A percentile compares a stretch with the other conserved stretches of the same genome.
Conservation (phyloP, 2,797 vertebrate genomes). For the Oryzias sinensis region DNA sequence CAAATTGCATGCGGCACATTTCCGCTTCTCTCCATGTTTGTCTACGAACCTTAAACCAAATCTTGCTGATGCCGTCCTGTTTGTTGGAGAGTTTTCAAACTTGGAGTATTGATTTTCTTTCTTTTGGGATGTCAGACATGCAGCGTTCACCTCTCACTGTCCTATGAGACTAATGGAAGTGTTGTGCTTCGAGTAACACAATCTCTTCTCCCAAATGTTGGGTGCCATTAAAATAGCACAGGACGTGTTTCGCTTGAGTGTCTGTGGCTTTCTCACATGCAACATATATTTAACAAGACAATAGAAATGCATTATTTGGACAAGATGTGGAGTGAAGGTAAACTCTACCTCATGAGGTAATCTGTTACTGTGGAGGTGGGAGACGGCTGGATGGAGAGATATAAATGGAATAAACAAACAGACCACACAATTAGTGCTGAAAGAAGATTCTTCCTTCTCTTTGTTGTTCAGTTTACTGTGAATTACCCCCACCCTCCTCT, state of each 20-base stretch:
- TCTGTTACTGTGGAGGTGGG: constrained; percentile 53
- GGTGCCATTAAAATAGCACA: constrained; percentile 21
- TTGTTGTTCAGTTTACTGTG: constrained; percentile 30
- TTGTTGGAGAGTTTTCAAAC: constrained; percentile 37
- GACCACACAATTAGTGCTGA: constrained; percentile 13
- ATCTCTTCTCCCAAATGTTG: constrained; percentile 36
- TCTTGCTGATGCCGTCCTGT: constrained; percentile 21
- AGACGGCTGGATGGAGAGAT: constrained; percentile 29
- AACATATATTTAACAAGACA: constrained; percentile 27
- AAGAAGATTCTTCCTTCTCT: constrained; percentile 19
- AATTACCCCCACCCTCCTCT: neutral
- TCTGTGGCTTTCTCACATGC: constrained; percentile 15
- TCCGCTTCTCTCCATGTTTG: constrained; percentile 14
- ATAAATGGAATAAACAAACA: constrained; percentile 52
- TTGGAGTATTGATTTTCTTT: constrained; percentile 49
- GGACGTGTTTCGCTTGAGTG: constrained; percentile 27
- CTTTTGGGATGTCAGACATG: constrained; percentile 1
- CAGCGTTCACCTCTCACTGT: constrained; percentile 26
- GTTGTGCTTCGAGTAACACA: constrained; percentile 40
- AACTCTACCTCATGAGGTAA: constrained; percentile 26
- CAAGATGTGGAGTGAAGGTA: constrained; percentile 34
- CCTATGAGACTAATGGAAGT: constrained; percentile 31
- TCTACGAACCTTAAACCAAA: constrained; percentile 2
- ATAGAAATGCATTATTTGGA: constrained; percentile 26
- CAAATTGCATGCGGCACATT: constrained; percentile 2